Evolutionary conservation across 2,888 invertebrate species (phyloP).

Genomic region (Galeopsomyia nigrocyanea): DNA sequence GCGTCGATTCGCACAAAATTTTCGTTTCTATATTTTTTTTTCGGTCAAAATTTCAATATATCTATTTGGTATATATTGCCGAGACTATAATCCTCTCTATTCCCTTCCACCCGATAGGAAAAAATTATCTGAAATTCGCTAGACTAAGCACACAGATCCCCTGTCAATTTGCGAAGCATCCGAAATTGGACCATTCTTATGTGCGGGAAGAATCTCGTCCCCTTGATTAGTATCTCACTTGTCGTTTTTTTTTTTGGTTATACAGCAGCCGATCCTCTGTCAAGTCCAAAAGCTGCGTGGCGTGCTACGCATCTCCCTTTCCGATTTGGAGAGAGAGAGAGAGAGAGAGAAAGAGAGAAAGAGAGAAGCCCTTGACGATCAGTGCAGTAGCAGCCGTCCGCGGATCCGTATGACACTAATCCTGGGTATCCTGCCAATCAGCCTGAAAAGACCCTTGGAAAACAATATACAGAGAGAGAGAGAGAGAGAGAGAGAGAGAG

Average conservation of each 20-base stretch:
- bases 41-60: too few species aligned
- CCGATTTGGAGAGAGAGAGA: conserved; percentile 51
- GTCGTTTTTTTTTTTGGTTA: conserved; percentile 13
- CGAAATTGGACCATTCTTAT: too few species aligned
- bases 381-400: conserved; percentile 6
- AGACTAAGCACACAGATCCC: too few species aligned
- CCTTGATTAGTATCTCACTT: conserved; percentile 35
- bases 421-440: conserved; percentile 55
- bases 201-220: conserved; percentile 7
- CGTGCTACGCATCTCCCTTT: conserved; percentile 30
- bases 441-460: conserved; percentile 51
- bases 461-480: conserved; percentile 48
- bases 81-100: too few species aligned
- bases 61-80: too few species aligned
- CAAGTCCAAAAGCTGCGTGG: conserved; percentile 20
- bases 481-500: conserved; percentile 47
- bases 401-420: conserved; percentile 55
- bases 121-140: too few species aligned
- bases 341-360: too few species aligned
- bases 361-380: conserved; percentile 50
- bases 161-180: too few species aligned
- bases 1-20: too few species aligned
- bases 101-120: too few species aligned
- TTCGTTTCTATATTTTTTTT: too few species aligned
- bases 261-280: conserved; percentile 12